Evolutionary conservation across 2,888 invertebrate species (phyloP).

Genomic region (Drosophila neotestacea): DNA sequence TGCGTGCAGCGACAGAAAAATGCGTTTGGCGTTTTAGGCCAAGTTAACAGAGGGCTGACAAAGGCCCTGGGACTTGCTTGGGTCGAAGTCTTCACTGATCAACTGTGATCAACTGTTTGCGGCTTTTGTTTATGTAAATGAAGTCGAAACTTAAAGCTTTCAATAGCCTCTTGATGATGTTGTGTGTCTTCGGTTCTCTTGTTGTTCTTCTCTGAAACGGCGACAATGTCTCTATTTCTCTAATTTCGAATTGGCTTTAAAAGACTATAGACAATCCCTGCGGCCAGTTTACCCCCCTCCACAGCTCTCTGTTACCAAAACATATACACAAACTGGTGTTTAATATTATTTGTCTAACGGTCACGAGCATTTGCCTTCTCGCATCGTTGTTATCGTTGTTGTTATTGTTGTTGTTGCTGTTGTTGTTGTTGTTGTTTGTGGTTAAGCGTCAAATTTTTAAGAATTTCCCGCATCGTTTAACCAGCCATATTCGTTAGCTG

Average conservation of each 20-base stretch:
- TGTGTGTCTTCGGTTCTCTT: slow-evolving; percentile 51
- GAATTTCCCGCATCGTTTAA: slow-evolving; percentile 80
- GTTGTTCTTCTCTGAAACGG: slow-evolving; percentile 38
- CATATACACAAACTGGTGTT: slow-evolving; percentile 58
- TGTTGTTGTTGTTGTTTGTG: slow-evolving; percentile 67
- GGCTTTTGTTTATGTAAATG: slow-evolving; percentile 72
- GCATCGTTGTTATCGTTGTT: slow-evolving; percentile 41
- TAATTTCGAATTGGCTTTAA: slow-evolving; percentile 63
- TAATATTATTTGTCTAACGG: slow-evolving; percentile 80
- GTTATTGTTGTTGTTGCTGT: slow-evolving; percentile 43
- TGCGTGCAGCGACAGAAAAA: slow-evolving; percentile 76
- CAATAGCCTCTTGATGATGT: slow-evolving; percentile 78
- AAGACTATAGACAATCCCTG: slow-evolving; percentile 42
- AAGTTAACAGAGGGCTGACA: slow-evolving; percentile 54
- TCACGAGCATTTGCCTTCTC: slow-evolving; percentile 73
- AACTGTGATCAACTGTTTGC: slow-evolving; percentile 41
- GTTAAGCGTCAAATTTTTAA: slow-evolving; percentile 74
- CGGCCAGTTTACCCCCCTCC: slow-evolving; percentile 10
- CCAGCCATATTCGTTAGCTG: slow-evolving; percentile 67
- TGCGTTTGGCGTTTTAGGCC: slow-evolving; percentile 69
- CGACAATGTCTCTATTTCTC: slow-evolving; percentile 78
- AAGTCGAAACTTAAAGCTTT: slow-evolving; percentile 62
- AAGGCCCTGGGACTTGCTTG: slow-evolving; percentile 12
- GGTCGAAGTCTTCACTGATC: neutral
- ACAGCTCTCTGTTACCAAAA: slow-evolving; percentile 10